phyloP scores from a whole-genome alignment of 2,888 invertebrate genomes.

The Fragum sueziense region DNA sequence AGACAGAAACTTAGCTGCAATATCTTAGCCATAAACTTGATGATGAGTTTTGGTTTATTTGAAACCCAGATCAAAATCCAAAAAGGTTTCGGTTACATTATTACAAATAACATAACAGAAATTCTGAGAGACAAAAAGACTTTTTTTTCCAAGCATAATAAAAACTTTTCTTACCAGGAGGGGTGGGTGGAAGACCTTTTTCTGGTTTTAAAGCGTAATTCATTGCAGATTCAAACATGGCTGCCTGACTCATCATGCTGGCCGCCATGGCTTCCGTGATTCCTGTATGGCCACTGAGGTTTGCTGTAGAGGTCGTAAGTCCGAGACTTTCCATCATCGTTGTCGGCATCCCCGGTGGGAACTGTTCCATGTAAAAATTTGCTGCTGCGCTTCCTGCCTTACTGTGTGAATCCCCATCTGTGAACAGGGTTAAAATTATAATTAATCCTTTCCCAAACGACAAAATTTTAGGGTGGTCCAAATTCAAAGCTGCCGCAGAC shows the following conservation, averaged over 20 bases:
- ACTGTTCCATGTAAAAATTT: constrained; percentile 66
- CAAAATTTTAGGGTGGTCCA: too few relatives aligned
- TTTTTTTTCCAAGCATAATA: too few relatives aligned
- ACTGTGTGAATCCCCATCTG: constrained; percentile 8
- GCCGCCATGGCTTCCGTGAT: constrained; percentile 34
- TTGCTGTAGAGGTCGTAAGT: constrained; percentile 20
- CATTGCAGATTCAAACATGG: constrained; percentile 61
- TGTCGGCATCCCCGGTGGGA: constrained; percentile 46
- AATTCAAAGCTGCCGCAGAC: too few relatives aligned
- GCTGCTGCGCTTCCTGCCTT: constrained; percentile 56
- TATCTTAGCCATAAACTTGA: too few relatives aligned
- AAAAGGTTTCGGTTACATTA: too few relatives aligned
- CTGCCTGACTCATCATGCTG: constrained; percentile 55
- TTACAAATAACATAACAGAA: too few relatives aligned
- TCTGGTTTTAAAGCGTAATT: constrained; percentile 71
- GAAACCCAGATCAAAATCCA: too few relatives aligned
- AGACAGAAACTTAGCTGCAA: too few relatives aligned
- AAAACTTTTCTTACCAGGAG: constrained; percentile 65
- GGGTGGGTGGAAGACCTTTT: constrained; percentile 70
- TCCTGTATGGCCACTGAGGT: constrained; percentile 3
- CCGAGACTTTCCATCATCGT: constrained; percentile 47
- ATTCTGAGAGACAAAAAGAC: too few relatives aligned
- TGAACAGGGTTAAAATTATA: too few relatives aligned
- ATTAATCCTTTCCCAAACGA: too few relatives aligned
- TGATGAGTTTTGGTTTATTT: too few relatives aligned